These are phyloP conservation scores for Lathronympha strigana DNA, from an alignment of 2,888 invertebrate genomes.

Conservation along the genomic window DNA sequence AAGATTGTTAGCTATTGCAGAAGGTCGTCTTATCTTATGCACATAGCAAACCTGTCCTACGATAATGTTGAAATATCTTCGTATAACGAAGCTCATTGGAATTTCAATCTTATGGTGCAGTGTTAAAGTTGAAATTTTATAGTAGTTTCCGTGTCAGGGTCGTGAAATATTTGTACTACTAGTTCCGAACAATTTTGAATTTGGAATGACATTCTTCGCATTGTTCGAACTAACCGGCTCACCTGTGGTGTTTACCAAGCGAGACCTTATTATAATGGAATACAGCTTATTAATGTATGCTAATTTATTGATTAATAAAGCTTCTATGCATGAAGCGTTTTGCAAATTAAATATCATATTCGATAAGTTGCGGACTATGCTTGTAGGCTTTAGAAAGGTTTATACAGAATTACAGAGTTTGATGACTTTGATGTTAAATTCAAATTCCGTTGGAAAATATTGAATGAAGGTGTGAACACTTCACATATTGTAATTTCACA, in stretches of 20 bases:
- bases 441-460: no score
- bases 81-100: neutral
- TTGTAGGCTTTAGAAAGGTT: no score
- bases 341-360: conserved; percentile 7
- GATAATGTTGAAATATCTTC: conserved; percentile 40
- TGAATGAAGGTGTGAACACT: no score
- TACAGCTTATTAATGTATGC: neutral
- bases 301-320: conserved; percentile 12
- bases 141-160: conserved; percentile 7
- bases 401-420: no score
- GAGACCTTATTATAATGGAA: neutral
- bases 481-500: no score
- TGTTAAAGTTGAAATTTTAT: conserved; percentile 7
- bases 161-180: conserved; percentile 41
- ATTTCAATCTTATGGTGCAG: conserved; percentile 4
- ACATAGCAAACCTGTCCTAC: conserved; percentile 39
- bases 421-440: no score
- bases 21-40: conserved; percentile 40
- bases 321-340: conserved; percentile 30
- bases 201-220: conserved; percentile 38
- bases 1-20: conserved; percentile 2
- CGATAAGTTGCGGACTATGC: neutral
- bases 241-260: neutral
- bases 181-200: conserved; percentile 40
- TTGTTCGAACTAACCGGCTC: conserved; percentile 21